Conservation (phyloP, 2,797 vertebrate species). For the Anomalospiza imberbis region DNA sequence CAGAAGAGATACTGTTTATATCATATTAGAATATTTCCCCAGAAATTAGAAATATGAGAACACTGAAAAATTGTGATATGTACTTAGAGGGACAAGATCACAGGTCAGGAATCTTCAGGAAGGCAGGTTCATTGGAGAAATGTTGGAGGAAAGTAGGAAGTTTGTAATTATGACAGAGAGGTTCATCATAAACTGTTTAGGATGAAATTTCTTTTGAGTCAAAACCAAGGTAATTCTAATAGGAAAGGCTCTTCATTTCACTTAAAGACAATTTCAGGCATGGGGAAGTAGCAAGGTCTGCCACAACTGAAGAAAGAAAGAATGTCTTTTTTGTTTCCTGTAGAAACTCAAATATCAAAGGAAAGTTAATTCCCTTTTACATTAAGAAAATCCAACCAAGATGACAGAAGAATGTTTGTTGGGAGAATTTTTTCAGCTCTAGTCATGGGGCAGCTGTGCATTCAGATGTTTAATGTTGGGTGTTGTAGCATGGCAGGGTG, state of each 20-base stretch:
- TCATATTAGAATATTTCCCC: neutral
- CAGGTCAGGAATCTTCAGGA: neutral
- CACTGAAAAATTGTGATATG: neutral
- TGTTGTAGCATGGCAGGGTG: neutral
- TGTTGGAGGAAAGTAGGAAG: neutral
- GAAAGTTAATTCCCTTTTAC: neutral
- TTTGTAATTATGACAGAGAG: neutral
- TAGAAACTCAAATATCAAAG: neutral
- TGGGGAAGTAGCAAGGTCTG: neutral
- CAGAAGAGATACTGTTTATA: neutral
- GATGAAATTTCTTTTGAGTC: neutral
- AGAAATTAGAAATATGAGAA: neutral
- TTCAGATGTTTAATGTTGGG: neutral
- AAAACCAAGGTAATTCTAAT: neutral
- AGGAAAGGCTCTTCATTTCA: neutral
- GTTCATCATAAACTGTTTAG: neutral
- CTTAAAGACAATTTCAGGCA: neutral
- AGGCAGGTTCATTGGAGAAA: neutral
- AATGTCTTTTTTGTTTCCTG: neutral
- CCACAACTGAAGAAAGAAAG: neutral
- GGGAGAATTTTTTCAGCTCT: neutral
- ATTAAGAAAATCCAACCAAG: neutral
- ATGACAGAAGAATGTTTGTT: neutral
- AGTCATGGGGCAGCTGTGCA: accelerated
- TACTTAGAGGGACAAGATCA: neutral